A percentile compares a stretch with the other conserved stretches of the same genome.
Conservation (phyloP, 2,797 vertebrate genomes). For the Hypotaenidia philippensis region DNA sequence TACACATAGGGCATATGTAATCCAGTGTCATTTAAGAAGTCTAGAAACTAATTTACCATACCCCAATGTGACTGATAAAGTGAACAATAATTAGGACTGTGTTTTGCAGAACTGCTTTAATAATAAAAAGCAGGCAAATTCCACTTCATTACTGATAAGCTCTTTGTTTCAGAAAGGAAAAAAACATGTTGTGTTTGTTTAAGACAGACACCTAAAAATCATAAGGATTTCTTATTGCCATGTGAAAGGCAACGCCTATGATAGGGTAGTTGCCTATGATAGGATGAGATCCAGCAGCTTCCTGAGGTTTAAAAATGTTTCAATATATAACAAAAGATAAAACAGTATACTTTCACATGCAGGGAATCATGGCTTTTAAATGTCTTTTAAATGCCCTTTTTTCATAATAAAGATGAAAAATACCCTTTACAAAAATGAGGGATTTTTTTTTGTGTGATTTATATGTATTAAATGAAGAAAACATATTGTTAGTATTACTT, state of each 20-base stretch:
- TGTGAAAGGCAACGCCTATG: not conserved
- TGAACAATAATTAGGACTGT: not conserved
- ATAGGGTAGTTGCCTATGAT: not conserved
- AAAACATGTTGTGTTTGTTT: not conserved
- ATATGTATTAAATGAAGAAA: not conserved
- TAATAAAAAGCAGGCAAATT: not conserved
- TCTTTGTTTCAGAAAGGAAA: not conserved
- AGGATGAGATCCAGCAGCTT: not conserved
- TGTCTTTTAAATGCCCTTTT: not conserved
- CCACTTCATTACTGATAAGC: not conserved
- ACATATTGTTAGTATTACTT: not conserved
- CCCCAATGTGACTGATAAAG: not conserved
- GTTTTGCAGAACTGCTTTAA: not conserved
- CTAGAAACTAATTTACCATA: not conserved
- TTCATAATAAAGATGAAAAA: not conserved
- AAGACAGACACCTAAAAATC: not conserved
- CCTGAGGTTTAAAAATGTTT: not conserved
- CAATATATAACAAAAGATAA: not conserved
- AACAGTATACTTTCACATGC: not conserved
- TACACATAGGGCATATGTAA: fast-evolving
- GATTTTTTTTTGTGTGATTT: not conserved
- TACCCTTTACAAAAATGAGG: fast-evolving
- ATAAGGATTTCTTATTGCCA: not conserved
- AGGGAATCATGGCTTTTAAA: not conserved
- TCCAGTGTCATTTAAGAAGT: not conserved